Conservation (phyloP, 2,888 invertebrate genomes). For the Pinctada fucata region DNA sequence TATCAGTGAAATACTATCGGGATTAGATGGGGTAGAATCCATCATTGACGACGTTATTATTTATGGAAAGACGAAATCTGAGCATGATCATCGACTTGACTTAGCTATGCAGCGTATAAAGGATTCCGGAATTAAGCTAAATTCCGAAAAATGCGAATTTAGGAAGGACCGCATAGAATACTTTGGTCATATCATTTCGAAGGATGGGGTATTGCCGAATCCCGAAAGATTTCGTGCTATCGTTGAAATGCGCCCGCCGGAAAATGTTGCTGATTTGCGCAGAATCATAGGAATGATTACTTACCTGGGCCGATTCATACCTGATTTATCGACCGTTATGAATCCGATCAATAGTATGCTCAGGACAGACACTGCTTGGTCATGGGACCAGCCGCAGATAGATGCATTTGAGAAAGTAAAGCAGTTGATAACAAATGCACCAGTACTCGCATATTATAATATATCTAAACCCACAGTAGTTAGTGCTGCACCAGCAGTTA, state of each 20-base stretch:
- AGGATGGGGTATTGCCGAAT: constrained; percentile 2
- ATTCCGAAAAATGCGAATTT: constrained; percentile 42
- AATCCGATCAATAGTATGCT: constrained; percentile 5
- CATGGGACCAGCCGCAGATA: constrained; percentile 14
- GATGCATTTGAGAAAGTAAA: constrained; percentile 7
- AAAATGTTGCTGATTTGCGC: neutral
- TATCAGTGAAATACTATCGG: constrained; percentile 35
- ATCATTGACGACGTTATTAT: constrained; percentile 49
- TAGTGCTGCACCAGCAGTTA: neutral
- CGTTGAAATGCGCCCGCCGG: neutral
- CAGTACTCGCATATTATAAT: constrained; percentile 15
- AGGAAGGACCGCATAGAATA: constrained; percentile 5
- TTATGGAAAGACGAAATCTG: constrained; percentile 27
- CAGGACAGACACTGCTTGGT: neutral
- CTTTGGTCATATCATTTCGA: constrained; percentile 3
- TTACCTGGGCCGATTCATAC: constrained; percentile 16
- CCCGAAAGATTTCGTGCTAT: constrained; percentile 5
- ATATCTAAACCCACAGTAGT: constrained; percentile 11
- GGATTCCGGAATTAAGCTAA: constrained; percentile 41
- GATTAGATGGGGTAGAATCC: constrained; percentile 31
- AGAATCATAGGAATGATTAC: constrained; percentile 17
- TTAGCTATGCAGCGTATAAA: constrained; percentile 24
- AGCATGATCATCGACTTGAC: constrained; percentile 42
- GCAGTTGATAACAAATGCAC: constrained; percentile 15
- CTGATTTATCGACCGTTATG: constrained; percentile 10